Evolutionary conservation across 1,140 invertebrate genomes (phyloP), one percentile per base, ranked within the genome.

Genomic region (Calephelis virginiensis): DNA sequence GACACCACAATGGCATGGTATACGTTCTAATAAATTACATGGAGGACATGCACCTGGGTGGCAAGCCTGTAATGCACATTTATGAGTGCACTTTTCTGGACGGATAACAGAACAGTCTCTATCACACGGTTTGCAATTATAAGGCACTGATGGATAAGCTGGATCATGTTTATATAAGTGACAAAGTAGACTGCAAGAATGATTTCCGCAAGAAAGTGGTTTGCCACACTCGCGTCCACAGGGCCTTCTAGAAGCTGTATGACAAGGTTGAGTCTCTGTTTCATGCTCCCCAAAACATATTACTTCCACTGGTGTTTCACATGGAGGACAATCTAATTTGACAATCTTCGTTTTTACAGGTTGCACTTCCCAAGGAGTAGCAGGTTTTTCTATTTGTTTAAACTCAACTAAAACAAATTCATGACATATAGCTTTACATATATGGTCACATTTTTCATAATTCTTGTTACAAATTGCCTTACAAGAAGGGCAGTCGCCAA

Each of bases 251-350:
- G 90, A 92, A 0, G 96, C 94, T 72, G 93, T 92, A 78, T 94
- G 93, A 86, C 97, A 99, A 0, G 96, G 94, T 91, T 95, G 94
- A 12, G 93, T 83, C n/a, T 90, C 87, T 6, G 93, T 94, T 92
- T 98, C 97, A 85, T 98, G 97, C 47, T 93, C 93, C 0, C 97
- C 97, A 68, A 96, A 93, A 86, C 97, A 98, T 5, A 94, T 93
- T 0, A 97, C 93, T 60, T 92, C 87, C 0, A 98, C 92, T 4
- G 94, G 94, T 8, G 95, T 93, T 61, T 93, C 92, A 81, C 95
- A 97, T 0, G 93, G 93, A 4, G 95, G 95, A 91, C 95, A 96
- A 0, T 94, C 94, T 13, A 95, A 91, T 59, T 88, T 92, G 79
- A 95, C 93, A 43, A 94, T 92, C 79, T 97, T 91, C 10, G 90